These are phyloP conservation scores for Callyntrura guangdongensis DNA, from an alignment of 2,888 invertebrate species.

Conservation along the genomic window DNA sequence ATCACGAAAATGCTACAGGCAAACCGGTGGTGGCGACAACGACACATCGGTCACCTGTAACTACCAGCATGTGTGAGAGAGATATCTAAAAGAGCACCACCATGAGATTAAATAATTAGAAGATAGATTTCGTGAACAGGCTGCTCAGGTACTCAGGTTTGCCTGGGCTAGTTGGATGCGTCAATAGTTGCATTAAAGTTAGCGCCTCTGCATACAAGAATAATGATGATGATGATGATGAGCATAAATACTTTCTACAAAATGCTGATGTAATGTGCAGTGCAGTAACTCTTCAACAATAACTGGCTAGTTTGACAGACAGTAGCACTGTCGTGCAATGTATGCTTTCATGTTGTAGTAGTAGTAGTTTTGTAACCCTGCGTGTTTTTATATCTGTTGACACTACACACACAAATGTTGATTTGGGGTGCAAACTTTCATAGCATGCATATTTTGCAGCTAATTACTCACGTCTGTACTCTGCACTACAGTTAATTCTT, in stretches of 20 bases:
- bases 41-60: slow-evolving; percentile 33
- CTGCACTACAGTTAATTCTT: slow-evolving; percentile 6
- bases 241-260: slow-evolving; percentile 5
- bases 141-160: neutral
- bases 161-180: too few relatives aligned
- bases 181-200: slow-evolving; percentile 12
- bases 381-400: slow-evolving; percentile 12
- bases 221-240: too few relatives aligned
- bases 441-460: slow-evolving; percentile 27
- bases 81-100: slow-evolving; percentile 18
- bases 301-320: slow-evolving; percentile 14
- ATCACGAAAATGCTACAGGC: slow-evolving; percentile 15
- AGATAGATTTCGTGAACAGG: neutral
- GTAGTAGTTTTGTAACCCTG: too few relatives aligned
- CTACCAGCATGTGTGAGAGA: slow-evolving; percentile 45
- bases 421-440: slow-evolving; percentile 33
- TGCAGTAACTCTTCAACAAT: neutral
- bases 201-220: slow-evolving; percentile 24
- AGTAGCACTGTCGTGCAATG: neutral
- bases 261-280: neutral
- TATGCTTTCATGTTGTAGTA: too few relatives aligned
- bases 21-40: slow-evolving; percentile 48
- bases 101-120: slow-evolving; percentile 2
- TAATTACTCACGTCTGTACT: slow-evolving; percentile 39
- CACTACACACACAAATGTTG: slow-evolving; percentile 19